A percentile compares a stretch with the other conserved stretches of the same genome.
Evolutionary conservation across 2,888 invertebrate species (phyloP).

Genomic region (Acanthopleura granulata): DNA sequence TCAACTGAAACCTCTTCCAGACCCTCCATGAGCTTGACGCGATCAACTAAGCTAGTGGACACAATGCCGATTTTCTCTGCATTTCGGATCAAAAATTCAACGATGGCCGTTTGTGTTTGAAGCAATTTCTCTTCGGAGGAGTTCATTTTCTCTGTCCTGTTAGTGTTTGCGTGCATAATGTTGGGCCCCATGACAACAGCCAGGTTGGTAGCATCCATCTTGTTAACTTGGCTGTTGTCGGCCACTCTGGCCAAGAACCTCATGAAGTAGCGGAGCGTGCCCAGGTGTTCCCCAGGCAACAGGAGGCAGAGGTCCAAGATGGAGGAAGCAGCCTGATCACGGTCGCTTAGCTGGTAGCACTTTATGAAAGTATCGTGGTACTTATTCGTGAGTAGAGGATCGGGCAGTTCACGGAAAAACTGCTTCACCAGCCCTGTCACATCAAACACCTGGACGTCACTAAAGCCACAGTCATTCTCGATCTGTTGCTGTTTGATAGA

Average conservation of each 20-base stretch:
- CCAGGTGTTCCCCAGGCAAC: constrained; percentile 82
- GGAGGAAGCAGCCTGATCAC: constrained; percentile 72
- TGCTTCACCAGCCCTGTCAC: constrained; percentile 88
- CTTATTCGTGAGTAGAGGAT: constrained; percentile 81
- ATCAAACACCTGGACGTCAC: constrained; percentile 82
- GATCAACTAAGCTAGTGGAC: constrained; percentile 75
- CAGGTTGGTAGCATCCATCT: constrained; percentile 87
- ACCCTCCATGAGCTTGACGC: constrained; percentile 53
- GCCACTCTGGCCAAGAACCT: constrained; percentile 79
- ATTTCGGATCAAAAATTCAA: constrained; percentile 83
- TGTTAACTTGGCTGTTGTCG: constrained; percentile 79
- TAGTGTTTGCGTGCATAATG: constrained; percentile 82
- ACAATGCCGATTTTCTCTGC: constrained; percentile 81
- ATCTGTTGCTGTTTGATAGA: constrained; percentile 74
- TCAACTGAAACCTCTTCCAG: constrained; percentile 58
- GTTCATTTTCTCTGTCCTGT: constrained; percentile 61
- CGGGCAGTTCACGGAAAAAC: constrained; percentile 87
- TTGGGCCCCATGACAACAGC: constrained; percentile 89
- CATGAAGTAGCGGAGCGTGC: constrained; percentile 86
- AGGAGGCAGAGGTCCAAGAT: constrained; percentile 79
- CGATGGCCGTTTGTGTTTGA: constrained; percentile 64
- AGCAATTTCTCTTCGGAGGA: constrained; percentile 59
- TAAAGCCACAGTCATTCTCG: constrained; percentile 80
- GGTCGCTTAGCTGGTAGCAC: constrained; percentile 67
- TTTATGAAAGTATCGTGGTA: constrained; percentile 83